Evolutionary conservation across 1,140 invertebrate species (phyloP), one percentile per base, ranked within the genome.

Genomic region (Maniola jurtina): DNA sequence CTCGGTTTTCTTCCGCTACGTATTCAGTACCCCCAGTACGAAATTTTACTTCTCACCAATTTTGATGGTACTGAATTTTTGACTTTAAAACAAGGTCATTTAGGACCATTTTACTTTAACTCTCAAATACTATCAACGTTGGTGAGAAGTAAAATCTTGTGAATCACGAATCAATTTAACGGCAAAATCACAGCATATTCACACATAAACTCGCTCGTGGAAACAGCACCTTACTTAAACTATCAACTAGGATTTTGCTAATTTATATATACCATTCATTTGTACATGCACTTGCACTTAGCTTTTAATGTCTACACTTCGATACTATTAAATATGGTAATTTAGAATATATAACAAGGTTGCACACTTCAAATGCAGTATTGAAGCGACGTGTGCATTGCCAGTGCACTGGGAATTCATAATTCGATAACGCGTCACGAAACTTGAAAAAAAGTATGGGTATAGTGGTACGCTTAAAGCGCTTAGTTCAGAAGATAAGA

Each of bases 271-370:
- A 81, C 64, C 77, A 83, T 81, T 66, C 52, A 82, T 86, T 89
- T 89, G 87, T 89, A 89, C 87, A 89, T 81, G 81, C 80, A 82
- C 79, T 81, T 84, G 82, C 84, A 80, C 79, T 85, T 83, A 84
- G 72, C 70, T 74, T 78, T 81, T 55, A 55, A 84, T 69, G 68
- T 75, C 79, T 86, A 86, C 72, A 65, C 66, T 74, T 73, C 73
- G 67, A 81, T 80, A 77, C 74, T 81, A 84, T 73, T 77, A 75
- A 76, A 82, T 75, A 81, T 78, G 73, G 80, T 86, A 83, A 81
- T 85, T 86, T 87, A 84, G 84, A 86, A 85, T 85, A 84, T 85
- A 84, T 81, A 63, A 70, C 48, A 52, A 61, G 40, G 56, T 34
- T 56, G 64, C 54, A 42, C 63, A 45, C 52, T 65, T 56, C 34